Percentiles rank a stretch among this genome's conserved stretches.
phyloP scores from a whole-genome alignment of 2,888 invertebrate species.

The Dicroscelio sp. region DNA sequence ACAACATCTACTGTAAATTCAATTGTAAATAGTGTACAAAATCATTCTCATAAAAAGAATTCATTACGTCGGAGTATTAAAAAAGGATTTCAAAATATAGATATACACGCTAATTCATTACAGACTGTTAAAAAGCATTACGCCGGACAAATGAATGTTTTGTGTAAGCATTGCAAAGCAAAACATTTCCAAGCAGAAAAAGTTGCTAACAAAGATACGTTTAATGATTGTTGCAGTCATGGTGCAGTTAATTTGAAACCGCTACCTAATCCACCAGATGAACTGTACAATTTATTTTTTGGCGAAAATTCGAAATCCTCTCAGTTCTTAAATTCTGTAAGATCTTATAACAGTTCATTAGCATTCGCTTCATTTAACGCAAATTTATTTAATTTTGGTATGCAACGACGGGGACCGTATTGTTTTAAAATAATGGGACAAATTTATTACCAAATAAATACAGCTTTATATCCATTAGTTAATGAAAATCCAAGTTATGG shows the following conservation, averaged over 20 bases:
- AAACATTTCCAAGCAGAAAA: slow-evolving; percentile 58
- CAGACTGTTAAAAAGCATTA: slow-evolving; percentile 42
- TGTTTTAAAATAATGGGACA: slow-evolving; percentile 46
- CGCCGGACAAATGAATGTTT: slow-evolving; percentile 46
- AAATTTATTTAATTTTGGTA: slow-evolving; percentile 58
- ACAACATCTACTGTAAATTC: background rate
- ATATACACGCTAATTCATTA: background rate
- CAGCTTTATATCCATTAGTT: slow-evolving; percentile 61
- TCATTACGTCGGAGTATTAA: background rate
- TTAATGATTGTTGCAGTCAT: slow-evolving; percentile 54
- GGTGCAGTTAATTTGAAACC: slow-evolving; percentile 37
- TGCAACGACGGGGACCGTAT: slow-evolving; percentile 41
- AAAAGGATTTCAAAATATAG: slow-evolving; percentile 15
- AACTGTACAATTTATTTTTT: slow-evolving; percentile 42
- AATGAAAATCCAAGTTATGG: slow-evolving; percentile 75
- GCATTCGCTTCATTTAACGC: slow-evolving; percentile 69
- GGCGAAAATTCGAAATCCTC: slow-evolving; percentile 18
- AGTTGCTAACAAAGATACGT: slow-evolving; percentile 43
- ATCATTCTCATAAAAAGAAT: background rate
- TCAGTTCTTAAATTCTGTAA: slow-evolving; percentile 47
- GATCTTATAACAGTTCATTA: slow-evolving; percentile 54
- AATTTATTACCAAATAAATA: slow-evolving; percentile 81
- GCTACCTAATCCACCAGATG: slow-evolving; percentile 17
- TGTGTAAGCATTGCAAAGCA: slow-evolving; percentile 54
- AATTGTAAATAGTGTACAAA: background rate